These are phyloP conservation scores for Noctua comes DNA, from an alignment of 2,888 invertebrate species.

Conservation along the genomic window DNA sequence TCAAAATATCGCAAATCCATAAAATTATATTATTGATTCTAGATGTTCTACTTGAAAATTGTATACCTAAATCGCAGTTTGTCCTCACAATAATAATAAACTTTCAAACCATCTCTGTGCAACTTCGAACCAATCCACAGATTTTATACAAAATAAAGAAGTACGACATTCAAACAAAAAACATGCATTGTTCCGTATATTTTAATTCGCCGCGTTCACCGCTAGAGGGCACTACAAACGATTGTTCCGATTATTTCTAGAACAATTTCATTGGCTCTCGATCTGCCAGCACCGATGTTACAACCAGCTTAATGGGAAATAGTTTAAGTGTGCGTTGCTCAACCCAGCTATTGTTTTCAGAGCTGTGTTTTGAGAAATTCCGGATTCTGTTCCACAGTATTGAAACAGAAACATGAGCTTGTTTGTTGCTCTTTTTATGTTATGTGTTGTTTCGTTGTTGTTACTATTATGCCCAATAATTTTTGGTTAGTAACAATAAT, in stretches of 20 bases:
- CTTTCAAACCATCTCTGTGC: constrained; percentile 11
- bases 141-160: constrained; percentile 49
- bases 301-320: constrained; percentile 62
- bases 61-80: background rate
- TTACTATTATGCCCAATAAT: background rate
- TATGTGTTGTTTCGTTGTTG: background rate
- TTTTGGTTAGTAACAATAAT: background rate
- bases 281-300: constrained; percentile 64
- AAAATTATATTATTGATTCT: background rate
- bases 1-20: background rate
- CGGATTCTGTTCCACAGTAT: background rate
- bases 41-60: background rate
- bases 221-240: constrained; percentile 59
- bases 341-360: constrained; percentile 44
- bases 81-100: constrained; percentile 17
- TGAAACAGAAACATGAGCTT: constrained; percentile 23
- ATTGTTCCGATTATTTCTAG: constrained; percentile 70
- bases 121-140: constrained; percentile 37
- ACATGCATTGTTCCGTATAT: constrained; percentile 50
- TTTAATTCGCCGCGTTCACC: constrained; percentile 62
- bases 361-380: constrained; percentile 44
- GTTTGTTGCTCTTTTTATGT: constrained; percentile 6
- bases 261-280: constrained; percentile 69
- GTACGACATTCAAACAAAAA: constrained; percentile 42
- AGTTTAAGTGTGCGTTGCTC: constrained; percentile 57